phyloP scores from a whole-genome alignment of 2,797 vertebrate species.

The Sebastes kiyomatsui region DNA sequence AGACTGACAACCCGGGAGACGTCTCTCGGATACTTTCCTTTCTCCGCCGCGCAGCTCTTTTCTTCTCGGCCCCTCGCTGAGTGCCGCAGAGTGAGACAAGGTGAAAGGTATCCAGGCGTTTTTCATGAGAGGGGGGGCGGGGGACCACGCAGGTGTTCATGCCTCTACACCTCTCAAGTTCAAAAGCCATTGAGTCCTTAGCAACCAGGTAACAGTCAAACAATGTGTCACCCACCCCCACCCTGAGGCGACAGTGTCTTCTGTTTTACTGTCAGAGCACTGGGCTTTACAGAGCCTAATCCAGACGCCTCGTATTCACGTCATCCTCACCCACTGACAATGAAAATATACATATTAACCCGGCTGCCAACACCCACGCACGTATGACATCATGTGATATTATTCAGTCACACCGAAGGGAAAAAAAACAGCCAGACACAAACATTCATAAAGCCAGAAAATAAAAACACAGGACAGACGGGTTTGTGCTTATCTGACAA shows the following conservation, averaged over 20 bases:
- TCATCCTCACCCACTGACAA: constrained; percentile 41
- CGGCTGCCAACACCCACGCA: neutral
- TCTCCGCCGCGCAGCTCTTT: constrained; percentile 57
- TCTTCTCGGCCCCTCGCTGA: constrained; percentile 72
- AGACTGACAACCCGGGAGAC: constrained; percentile 74
- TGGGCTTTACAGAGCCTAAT: constrained; percentile 22
- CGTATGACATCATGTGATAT: constrained; percentile 44
- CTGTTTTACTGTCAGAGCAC: constrained; percentile 53
- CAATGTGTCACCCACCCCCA: constrained; percentile 68
- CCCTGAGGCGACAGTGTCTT: constrained; percentile 59
- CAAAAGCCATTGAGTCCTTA: constrained; percentile 80
- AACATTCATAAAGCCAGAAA: constrained; percentile 40
- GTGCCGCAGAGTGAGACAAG: constrained; percentile 73
- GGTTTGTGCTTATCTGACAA: constrained; percentile 53
- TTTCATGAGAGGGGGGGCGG: constrained; percentile 17
- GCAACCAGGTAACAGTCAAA: constrained; percentile 78
- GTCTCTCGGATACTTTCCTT: constrained; percentile 77
- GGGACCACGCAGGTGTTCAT: constrained; percentile 81
- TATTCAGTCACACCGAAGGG: constrained; percentile 30
- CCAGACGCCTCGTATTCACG: constrained; percentile 16
- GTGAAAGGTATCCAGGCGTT: constrained; percentile 78
- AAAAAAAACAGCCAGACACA: constrained; percentile 43
- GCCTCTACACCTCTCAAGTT: constrained; percentile 84
- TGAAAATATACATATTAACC: constrained; percentile 58
- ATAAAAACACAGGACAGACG: constrained; percentile 47